Conservation (phyloP, 2,797 vertebrate species). For the Acanthurus lineatus region DNA sequence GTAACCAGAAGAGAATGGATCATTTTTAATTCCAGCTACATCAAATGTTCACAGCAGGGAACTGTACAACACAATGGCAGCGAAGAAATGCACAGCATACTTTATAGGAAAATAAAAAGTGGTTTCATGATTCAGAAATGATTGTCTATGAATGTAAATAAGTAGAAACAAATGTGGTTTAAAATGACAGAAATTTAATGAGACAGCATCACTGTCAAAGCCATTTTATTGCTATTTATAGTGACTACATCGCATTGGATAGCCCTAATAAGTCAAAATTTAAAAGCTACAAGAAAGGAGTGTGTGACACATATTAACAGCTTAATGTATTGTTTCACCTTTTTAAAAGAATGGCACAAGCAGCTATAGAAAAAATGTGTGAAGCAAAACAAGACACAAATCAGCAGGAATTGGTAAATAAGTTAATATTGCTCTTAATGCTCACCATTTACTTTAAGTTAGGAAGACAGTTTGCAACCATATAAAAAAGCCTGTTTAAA, state of each 20-base stretch:
- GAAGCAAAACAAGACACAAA: conserved; percentile 64
- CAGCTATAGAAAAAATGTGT: conserved; percentile 53
- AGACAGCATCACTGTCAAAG: conserved; percentile 54
- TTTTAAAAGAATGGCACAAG: conserved; percentile 46
- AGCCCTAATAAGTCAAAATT: conserved; percentile 38
- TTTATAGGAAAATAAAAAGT: not conserved
- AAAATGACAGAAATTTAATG: conserved; percentile 37
- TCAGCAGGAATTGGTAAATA: conserved; percentile 62
- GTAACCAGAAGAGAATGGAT: not conserved
- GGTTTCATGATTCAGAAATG: conserved; percentile 18
- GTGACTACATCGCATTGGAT: conserved; percentile 41
- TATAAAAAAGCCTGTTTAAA: conserved; percentile 62
- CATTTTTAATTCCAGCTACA: conserved; percentile 74
- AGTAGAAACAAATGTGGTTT: not conserved
- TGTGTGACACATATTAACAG: conserved; percentile 47
- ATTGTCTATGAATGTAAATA: not conserved
- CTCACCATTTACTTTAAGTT: conserved; percentile 63
- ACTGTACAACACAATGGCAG: conserved; percentile 72
- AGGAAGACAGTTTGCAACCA: conserved; percentile 76
- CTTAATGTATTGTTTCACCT: conserved; percentile 35
- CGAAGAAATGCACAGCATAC: conserved; percentile 50
- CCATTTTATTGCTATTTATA: conserved; percentile 68
- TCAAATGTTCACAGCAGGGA: conserved; percentile 78
- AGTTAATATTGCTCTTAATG: conserved; percentile 78
- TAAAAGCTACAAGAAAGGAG: conserved; percentile 47